Evolutionary conservation across 2,797 vertebrate species (phyloP), one percentile per base, ranked within the genome.

Genomic region (Sphenopsis melanotis): DNA sequence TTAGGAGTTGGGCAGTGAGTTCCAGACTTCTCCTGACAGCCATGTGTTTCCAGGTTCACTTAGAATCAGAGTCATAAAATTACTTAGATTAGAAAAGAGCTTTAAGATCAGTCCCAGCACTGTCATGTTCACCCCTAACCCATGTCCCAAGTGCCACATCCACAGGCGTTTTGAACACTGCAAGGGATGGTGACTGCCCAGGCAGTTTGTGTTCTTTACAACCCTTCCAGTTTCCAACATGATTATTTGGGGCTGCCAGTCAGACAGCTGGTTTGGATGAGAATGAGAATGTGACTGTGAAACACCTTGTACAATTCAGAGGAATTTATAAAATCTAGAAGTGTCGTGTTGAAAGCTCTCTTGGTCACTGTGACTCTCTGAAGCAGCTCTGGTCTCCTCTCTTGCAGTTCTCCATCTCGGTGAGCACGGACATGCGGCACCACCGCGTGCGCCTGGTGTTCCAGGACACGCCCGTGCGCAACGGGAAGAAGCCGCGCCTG

Each of bases 341-440:
- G 19, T 12, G 23, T 29, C 19, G 37, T 64, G 29, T 52, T 70
- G 30, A 57, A 50, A 70, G 37, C 20, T 69, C 8, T 64, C 37
- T 22, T 26, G 29, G 21, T 37, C 26, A 30, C 19, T 50, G 44
- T 21, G 44, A 37, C 32, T 59, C 46, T 39, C 65, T 84, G 61
- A 96, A 78, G n/a, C 68, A 12, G 39, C 49, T 87, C 22, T 49
- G 71, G 2, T 64, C 71, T 97, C 93, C 52, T 69, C 84, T 91
- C 68, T 84, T 88, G 70, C 95, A 99, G 99, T 99, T 99, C 96
- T 99, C 98, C 78, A 86, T 86, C 99, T 99, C 96, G 98, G 98
- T 99, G 89, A 99, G 99, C 97, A 98, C 98, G 4, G 99, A 99
- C 97, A 99, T 99, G 99, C 98, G 99, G 72, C 99, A 99, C 95